These are phyloP conservation scores for Coilia nasus DNA, from an alignment of 2,797 vertebrate species.

Conservation along the genomic window DNA sequence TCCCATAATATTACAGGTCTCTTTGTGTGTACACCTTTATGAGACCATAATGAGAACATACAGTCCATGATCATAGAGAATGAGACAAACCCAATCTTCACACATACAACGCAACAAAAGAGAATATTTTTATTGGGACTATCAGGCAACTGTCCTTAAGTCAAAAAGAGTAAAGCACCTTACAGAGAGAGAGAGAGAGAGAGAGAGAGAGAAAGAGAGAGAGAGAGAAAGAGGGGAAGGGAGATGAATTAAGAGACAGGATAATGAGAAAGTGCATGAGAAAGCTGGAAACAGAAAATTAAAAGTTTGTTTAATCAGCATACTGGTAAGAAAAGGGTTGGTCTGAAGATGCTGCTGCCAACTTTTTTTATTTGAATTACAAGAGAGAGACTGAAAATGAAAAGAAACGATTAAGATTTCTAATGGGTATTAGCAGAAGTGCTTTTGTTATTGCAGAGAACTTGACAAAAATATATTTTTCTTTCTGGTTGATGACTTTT, in stretches of 20 bases:
- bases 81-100: background rate
- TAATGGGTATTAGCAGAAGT: background rate
- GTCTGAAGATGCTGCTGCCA: background rate
- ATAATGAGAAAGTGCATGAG: background rate
- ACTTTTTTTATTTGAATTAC: background rate
- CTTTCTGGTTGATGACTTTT: no score
- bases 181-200: background rate
- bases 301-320: slow-evolving; percentile 4
- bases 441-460: background rate
- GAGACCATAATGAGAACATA: no score
- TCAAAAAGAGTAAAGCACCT: background rate
- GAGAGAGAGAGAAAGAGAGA: slow-evolving; percentile 2
- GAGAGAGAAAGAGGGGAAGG: background rate
- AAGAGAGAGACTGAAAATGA: background rate
- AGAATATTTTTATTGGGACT: background rate
- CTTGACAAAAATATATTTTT: no score
- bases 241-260: background rate
- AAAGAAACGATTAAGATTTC: background rate
- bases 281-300: background rate
- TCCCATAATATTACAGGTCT: no score
- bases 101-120: background rate
- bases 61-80: background rate
- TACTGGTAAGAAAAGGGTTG: background rate
- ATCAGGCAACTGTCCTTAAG: slow-evolving; percentile 8
- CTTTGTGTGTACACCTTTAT: no score